A percentile compares a stretch with the other conserved stretches of the same genome.
Conservation (phyloP, 1,140 invertebrate species). For the Drosophila orena region DNA sequence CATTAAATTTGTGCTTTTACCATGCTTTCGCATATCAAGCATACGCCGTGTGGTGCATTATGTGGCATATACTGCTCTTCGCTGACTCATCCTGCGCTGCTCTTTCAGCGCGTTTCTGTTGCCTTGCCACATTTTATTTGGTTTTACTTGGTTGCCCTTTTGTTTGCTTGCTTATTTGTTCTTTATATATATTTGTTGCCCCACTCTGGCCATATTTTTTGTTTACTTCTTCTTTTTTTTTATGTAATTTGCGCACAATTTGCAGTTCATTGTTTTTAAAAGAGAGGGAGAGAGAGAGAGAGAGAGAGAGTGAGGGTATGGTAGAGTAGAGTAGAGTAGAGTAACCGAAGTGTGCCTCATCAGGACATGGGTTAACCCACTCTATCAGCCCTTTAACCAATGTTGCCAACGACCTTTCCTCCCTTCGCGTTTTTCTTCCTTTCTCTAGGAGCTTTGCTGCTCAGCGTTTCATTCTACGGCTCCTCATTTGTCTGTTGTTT, state of each 20-base stretch:
- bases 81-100: conserved; percentile 30
- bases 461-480: background rate
- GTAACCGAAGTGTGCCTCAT: conserved; percentile 26
- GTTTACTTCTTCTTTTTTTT: conserved; percentile 26
- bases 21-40: conserved; percentile 32
- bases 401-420: background rate
- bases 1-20: conserved; percentile 4
- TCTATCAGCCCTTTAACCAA: conserved; percentile 8
- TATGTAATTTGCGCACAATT: conserved; percentile 56
- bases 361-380: conserved; percentile 22
- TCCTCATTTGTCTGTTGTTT: conserved; percentile 30
- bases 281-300: background rate
- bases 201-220: conserved; percentile 18
- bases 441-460: conserved; percentile 9
- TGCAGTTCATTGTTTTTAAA: conserved; percentile 65
- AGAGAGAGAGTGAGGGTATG: background rate
- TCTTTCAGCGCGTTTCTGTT: conserved; percentile 10
- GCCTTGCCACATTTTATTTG: conserved; percentile 24
- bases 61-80: conserved; percentile 22
- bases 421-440: background rate
- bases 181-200: conserved; percentile 20
- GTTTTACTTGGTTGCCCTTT: conserved; percentile 36
- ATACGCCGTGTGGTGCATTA: conserved; percentile 45
- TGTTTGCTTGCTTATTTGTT: conserved; percentile 43
- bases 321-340: conserved; percentile 2